Percentiles rank a stretch among this genome's conserved stretches.
phyloP scores from a whole-genome alignment of 2,113 vertebrate species.

The Phodopus roborovskii region DNA sequence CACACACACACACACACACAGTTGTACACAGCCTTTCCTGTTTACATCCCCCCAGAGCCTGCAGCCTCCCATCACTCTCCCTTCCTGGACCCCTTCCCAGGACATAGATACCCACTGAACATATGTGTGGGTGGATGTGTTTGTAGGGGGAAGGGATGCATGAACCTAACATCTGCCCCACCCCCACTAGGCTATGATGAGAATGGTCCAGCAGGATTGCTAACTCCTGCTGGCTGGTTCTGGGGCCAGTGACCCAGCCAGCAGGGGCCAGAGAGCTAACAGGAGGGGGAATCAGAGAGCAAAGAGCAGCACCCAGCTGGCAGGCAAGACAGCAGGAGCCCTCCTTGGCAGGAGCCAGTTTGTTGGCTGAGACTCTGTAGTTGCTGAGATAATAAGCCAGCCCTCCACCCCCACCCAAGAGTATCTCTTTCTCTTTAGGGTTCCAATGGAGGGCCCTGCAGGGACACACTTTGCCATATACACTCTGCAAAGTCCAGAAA shows the following conservation, averaged over 20 bases:
- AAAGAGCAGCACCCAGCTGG: conserved; percentile 79
- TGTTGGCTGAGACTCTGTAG: conserved; percentile 50
- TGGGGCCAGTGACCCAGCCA: conserved; percentile 64
- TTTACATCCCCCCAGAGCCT: conserved; percentile 65
- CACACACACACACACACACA: neutral
- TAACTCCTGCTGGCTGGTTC: conserved; percentile 67
- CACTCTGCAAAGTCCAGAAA: neutral
- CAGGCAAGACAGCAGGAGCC: conserved; percentile 63
- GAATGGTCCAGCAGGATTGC: conserved; percentile 70
- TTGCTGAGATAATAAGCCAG: conserved; percentile 70
- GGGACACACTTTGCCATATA: neutral
- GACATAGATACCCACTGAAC: conserved; percentile 20
- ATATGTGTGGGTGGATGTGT: conserved; percentile 38
- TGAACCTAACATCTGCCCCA: conserved; percentile 41
- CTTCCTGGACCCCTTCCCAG: conserved; percentile 61
- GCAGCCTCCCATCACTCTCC: conserved; percentile 34
- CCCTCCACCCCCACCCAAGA: neutral
- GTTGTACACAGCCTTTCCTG: neutral
- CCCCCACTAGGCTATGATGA: conserved; percentile 15
- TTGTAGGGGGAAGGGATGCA: neutral
- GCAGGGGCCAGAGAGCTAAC: conserved; percentile 55
- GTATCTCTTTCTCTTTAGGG: neutral
- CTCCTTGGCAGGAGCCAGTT: conserved; percentile 39
- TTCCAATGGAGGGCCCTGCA: neutral
- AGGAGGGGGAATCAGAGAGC: conserved; percentile 77